These are phyloP conservation scores for Scelioninae gen. 1 DNA, from an alignment of 2,888 invertebrate genomes.

Conservation along the genomic window DNA sequence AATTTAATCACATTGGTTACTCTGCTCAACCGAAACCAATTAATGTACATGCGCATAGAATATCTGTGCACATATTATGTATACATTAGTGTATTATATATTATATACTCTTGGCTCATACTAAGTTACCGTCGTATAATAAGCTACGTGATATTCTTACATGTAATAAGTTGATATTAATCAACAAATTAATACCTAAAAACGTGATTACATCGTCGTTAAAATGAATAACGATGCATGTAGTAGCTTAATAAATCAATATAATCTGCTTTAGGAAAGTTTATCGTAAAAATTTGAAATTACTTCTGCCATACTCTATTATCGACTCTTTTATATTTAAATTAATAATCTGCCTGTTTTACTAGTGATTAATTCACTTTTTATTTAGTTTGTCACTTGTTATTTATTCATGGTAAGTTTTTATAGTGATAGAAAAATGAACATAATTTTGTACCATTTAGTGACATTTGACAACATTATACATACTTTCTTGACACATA, in stretches of 20 bases:
- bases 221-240: neutral
- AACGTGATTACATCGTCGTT: conserved; percentile 31
- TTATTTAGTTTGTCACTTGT: no score
- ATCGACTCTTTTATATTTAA: no score
- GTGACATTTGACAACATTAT: no score
- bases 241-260: conserved; percentile 27
- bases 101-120: conserved; percentile 29
- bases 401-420: no score
- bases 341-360: no score
- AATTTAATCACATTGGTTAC: conserved; percentile 80
- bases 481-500: no score
- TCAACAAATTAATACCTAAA: conserved; percentile 43
- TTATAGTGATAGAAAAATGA: no score
- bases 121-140: conserved; percentile 7
- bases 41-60: conserved; percentile 77
- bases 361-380: no score
- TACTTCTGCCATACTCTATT: neutral
- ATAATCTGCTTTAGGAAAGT: conserved; percentile 14
- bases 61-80: neutral
- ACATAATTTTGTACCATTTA: no score
- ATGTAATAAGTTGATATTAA: conserved; percentile 35
- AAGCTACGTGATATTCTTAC: conserved; percentile 33
- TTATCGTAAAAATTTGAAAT: neutral
- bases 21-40: conserved; percentile 79
- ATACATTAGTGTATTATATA: conserved; percentile 45